These are phyloP conservation scores for Gadopsis bispinosus DNA, from an alignment of 2,797 vertebrate genomes.

Conservation along the genomic window DNA sequence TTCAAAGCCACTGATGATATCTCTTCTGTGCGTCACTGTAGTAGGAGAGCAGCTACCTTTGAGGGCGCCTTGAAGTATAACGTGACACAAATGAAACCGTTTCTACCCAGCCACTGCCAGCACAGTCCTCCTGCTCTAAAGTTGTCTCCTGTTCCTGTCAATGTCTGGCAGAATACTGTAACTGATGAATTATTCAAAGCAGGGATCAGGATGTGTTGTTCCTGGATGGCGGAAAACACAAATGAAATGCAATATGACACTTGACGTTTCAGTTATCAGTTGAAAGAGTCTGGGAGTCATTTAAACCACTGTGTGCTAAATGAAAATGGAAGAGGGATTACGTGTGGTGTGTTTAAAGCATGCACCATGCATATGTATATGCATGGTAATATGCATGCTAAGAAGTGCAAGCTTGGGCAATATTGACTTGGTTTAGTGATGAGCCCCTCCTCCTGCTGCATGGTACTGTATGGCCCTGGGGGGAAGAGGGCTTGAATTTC, in stretches of 20 bases:
- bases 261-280: slow-evolving; percentile 40
- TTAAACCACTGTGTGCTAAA: neutral
- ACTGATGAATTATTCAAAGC: slow-evolving; percentile 77
- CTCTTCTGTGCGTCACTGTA: too few relatives aligned
- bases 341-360: neutral
- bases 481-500: slow-evolving; percentile 14
- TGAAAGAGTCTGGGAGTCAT: slow-evolving; percentile 14
- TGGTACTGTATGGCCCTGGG: neutral
- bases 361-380: slow-evolving; percentile 11
- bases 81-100: slow-evolving; percentile 38
- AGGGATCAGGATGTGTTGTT: slow-evolving; percentile 43
- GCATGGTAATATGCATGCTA: slow-evolving; percentile 11
- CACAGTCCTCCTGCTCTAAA: slow-evolving; percentile 44
- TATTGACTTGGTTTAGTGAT: slow-evolving; percentile 16
- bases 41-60: too few relatives aligned
- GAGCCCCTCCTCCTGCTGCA: neutral
- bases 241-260: slow-evolving; percentile 54
- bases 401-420: slow-evolving; percentile 8
- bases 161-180: slow-evolving; percentile 58
- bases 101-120: slow-evolving; percentile 40
- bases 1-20: too few relatives aligned
- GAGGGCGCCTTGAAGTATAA: slow-evolving; percentile 27
- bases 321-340: slow-evolving; percentile 26
- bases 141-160: slow-evolving; percentile 64
- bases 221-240: slow-evolving; percentile 50